Evolutionary conservation across 2,113 vertebrate genomes (phyloP).

Genomic region (Cyanistes caeruleus): DNA sequence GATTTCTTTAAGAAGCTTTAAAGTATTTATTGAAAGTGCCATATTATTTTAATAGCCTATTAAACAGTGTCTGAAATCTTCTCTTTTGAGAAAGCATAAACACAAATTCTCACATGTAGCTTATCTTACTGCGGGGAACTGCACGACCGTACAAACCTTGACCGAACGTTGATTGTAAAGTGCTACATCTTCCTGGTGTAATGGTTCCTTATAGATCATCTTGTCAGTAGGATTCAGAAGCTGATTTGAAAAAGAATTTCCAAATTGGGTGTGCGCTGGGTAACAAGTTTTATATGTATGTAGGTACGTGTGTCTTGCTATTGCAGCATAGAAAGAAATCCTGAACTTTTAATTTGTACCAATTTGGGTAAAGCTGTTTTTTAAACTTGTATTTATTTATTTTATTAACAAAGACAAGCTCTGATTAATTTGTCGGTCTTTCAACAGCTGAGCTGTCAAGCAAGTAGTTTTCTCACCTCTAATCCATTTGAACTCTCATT

Average conservation of each 20-base stretch:
- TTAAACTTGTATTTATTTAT: conserved; percentile 6
- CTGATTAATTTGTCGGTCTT: neutral
- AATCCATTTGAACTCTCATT: neutral
- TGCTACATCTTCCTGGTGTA: conserved; percentile 23
- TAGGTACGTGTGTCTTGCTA: neutral
- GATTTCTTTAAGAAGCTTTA: conserved; percentile 83
- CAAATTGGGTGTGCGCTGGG: neutral
- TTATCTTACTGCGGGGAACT: neutral
- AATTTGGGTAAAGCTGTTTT: neutral
- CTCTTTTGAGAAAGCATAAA: conserved; percentile 40
- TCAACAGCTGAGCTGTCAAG: neutral
- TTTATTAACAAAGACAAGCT: neutral
- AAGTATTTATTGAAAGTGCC: conserved; percentile 85
- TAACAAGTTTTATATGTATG: neutral
- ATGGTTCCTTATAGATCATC: conserved; percentile 50
- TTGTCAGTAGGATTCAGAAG: conserved; percentile 47
- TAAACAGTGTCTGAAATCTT: conserved; percentile 51
- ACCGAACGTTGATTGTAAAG: conserved; percentile 32
- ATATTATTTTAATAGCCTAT: conserved; percentile 74
- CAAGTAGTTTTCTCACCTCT: neutral
- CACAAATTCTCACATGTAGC: conserved; percentile 24
- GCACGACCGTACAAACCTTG: neutral
- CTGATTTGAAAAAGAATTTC: neutral
- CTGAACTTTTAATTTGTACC: neutral
- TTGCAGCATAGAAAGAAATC: neutral